Conservation (phyloP, 30 jellyfish, hydroid and myxozoan species). For the Rhopilema esculentum region DNA sequence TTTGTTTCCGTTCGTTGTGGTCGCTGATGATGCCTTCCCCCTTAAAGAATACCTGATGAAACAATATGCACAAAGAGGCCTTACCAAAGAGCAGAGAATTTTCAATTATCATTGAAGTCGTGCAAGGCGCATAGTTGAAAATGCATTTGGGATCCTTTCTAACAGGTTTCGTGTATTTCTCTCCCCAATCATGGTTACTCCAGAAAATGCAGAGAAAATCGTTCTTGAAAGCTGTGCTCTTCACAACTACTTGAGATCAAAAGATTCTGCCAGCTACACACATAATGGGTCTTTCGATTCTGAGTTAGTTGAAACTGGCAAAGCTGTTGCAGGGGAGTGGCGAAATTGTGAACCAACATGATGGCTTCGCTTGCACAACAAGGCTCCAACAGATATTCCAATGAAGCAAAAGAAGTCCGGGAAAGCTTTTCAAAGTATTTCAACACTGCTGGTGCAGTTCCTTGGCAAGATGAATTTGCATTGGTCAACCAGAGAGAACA, state of each 20-base stretch:
- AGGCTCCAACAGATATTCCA: conserved; percentile 1
- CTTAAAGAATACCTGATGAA: conserved; percentile 5
- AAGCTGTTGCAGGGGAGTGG: not conserved
- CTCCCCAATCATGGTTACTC: conserved; percentile 33
- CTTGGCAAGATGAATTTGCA: conserved; percentile 18
- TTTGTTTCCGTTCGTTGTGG: conserved; percentile 21
- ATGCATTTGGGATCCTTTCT: conserved; percentile 52
- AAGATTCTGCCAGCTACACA: not conserved
- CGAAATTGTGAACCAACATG: not conserved
- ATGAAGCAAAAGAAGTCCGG: not conserved
- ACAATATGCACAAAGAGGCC: conserved; percentile 37
- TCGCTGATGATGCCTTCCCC: conserved; percentile 31
- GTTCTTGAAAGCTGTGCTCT: conserved; percentile 24
- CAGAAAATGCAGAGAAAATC: conserved; percentile 34
- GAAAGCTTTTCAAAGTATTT: not conserved
- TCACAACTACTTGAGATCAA: conserved; percentile 19
- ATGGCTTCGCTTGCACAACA: not conserved
- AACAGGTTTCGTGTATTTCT: conserved; percentile 50
- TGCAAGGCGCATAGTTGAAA: conserved; percentile 36
- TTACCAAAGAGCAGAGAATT: conserved; percentile 9
- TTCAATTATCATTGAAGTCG: conserved; percentile 18
- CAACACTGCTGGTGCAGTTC: not conserved
- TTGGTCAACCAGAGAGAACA: not conserved
- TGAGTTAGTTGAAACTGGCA: not conserved
- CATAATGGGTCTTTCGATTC: not conserved